A percentile compares a stretch with the other conserved stretches of the same genome.
phyloP scores from a whole-genome alignment of 2,113 vertebrate species.

The Oenanthe oenanthe region DNA sequence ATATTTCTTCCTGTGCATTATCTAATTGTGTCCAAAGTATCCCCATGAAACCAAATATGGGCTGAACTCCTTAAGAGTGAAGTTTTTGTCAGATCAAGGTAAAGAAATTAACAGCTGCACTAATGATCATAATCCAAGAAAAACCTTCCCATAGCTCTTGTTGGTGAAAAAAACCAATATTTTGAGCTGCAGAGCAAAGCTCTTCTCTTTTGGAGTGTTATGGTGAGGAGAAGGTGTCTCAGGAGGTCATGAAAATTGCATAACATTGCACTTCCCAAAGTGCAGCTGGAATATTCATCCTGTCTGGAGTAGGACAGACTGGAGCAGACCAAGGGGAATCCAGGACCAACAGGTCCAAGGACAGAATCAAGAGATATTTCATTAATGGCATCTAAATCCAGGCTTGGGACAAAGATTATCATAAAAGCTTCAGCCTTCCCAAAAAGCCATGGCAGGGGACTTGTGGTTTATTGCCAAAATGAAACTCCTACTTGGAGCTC shows the following conservation, averaged over 20 bases:
- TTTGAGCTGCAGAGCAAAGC: not conserved
- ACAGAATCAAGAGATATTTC: not conserved
- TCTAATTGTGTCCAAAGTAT: not conserved
- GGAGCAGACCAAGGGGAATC: not conserved
- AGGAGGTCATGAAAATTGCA: not conserved
- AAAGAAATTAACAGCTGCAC: not conserved
- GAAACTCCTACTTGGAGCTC: not conserved
- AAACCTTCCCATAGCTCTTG: not conserved
- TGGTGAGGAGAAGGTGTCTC: not conserved
- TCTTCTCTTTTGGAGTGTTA: not conserved
- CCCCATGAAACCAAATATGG: not conserved
- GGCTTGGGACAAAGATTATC: not conserved
- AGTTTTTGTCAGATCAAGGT: not conserved
- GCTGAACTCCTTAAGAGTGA: not conserved
- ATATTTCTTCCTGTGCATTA: not conserved
- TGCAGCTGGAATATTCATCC: not conserved
- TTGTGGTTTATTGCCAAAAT: not conserved
- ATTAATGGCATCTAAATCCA: not conserved
- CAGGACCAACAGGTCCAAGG: not conserved
- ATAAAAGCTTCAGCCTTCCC: not conserved
- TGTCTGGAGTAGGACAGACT: not conserved
- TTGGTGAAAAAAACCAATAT: not conserved
- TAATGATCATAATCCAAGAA: not conserved
- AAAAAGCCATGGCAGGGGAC: not conserved
- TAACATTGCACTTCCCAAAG: not conserved